Evolutionary conservation across 2,888 invertebrate species (phyloP), one percentile per base, ranked within the genome.

Genomic region (Drosophila acutilabella): DNA sequence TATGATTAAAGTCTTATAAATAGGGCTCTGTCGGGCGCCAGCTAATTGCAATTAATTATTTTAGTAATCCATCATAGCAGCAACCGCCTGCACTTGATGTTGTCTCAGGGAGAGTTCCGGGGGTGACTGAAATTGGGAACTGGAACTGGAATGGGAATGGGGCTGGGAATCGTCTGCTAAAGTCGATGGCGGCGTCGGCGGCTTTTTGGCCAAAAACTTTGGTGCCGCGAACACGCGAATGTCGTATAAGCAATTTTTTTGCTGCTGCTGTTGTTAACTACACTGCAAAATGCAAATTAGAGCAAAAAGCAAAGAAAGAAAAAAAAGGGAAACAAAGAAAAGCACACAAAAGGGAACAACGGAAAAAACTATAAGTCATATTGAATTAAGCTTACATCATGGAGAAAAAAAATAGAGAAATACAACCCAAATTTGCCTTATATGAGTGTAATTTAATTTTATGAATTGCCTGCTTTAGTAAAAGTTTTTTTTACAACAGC

Each of bases 21-120:
- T 71, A 50, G 57, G 59, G 54, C 36, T 68, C 69, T 70, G 71
- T 70, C 69, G 71, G 78, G 68, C 68, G 68, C 64, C 70, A 57
- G 42, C 74, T 85, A 82, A 85, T 85, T 85, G 86, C 88, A 82
- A 85, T 88, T 82, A 82, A 81, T 85, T 82, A 82, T 80, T 79
- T 66, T 81, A 71, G 82, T 81, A 85, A 85, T 85, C 88, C 88
- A 85, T 88, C 85, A 85, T 71, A 74, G 62, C 44, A 53, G 66
- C 60, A 61, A 48, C 66, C 66, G 69, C 58, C 52, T 60, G 71
- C 80, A 68, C 60, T 64, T 76, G 67, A 62, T 64, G 71, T 60
- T 66, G 64, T 26, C 50, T 2, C 6, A 7, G 23, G 38, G 38
- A 11, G 14, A 26, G 16, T 36, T 23, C n/a, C 40, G 58, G 40